Evolutionary conservation across 2,888 invertebrate species (phyloP).

Genomic region (Dichetophora obliterata): DNA sequence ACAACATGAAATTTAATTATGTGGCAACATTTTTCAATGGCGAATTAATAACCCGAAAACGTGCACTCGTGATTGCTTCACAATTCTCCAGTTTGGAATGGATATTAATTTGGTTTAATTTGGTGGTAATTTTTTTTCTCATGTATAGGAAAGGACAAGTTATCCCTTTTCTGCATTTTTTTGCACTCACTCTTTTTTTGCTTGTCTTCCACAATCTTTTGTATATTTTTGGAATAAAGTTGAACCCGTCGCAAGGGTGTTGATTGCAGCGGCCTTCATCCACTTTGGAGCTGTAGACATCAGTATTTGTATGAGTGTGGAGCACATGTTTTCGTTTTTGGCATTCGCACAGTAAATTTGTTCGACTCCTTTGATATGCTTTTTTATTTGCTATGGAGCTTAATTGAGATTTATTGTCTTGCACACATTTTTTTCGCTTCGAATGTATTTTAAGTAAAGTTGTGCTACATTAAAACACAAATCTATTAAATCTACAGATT

Average conservation of each 20-base stretch:
- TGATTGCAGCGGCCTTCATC: neutral
- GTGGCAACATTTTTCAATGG: slow-evolving; percentile 29
- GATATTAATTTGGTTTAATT: slow-evolving; percentile 7
- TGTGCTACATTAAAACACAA: neutral
- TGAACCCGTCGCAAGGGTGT: neutral
- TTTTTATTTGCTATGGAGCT: slow-evolving; percentile 1
- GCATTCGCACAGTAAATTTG: slow-evolving; percentile 36
- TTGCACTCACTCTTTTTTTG: neutral
- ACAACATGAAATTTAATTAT: slow-evolving; percentile 19
- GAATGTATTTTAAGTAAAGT: neutral
- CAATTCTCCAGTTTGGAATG: neutral
- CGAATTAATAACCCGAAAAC: slow-evolving; percentile 27
- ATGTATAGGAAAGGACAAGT: too few species aligned
- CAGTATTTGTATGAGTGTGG: neutral
- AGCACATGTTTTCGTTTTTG: slow-evolving; percentile 10
- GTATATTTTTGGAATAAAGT: neutral
- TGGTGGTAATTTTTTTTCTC: neutral
- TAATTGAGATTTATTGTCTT: slow-evolving; percentile 35
- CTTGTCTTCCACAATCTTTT: neutral
- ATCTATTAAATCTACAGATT: neutral
- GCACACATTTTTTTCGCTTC: neutral
- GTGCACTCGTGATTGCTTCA: slow-evolving; percentile 10
- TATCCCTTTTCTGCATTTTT: neutral
- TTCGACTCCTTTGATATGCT: neutral
- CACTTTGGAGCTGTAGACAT: too few species aligned